Conservation (phyloP, 1,140 invertebrate genomes). For the Neotoxoptera formosana region DNA sequence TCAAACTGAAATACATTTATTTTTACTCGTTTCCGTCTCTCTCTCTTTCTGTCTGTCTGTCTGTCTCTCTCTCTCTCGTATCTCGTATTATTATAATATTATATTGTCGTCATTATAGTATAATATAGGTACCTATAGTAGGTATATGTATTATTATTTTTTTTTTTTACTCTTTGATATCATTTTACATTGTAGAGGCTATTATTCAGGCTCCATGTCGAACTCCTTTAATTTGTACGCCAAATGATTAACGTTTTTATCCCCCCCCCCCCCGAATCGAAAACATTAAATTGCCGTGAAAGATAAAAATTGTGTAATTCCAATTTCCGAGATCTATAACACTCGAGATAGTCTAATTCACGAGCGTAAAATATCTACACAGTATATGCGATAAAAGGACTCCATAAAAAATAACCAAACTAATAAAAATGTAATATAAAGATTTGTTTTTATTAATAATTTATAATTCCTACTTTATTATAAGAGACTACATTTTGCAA, state of each 20-base stretch:
- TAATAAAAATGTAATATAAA: background rate
- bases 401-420: background rate
- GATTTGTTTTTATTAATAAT: background rate
- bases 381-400: background rate
- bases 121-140: background rate
- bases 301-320: background rate
- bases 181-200: background rate
- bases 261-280: background rate
- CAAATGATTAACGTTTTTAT: background rate
- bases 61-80: background rate
- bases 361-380: background rate
- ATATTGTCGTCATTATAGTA: background rate
- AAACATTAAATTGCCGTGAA: background rate
- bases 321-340: background rate
- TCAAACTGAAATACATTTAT: background rate
- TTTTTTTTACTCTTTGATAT: background rate
- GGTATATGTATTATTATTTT: background rate
- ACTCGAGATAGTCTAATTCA: background rate
- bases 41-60: no score
- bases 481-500: background rate
- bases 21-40: background rate
- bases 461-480: background rate
- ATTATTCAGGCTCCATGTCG: background rate
- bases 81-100: background rate
- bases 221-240: background rate